Percentiles rank a stretch among this genome's conserved stretches.
phyloP scores from a whole-genome alignment of 2,888 invertebrate species.

The Volucella bombylans region DNA sequence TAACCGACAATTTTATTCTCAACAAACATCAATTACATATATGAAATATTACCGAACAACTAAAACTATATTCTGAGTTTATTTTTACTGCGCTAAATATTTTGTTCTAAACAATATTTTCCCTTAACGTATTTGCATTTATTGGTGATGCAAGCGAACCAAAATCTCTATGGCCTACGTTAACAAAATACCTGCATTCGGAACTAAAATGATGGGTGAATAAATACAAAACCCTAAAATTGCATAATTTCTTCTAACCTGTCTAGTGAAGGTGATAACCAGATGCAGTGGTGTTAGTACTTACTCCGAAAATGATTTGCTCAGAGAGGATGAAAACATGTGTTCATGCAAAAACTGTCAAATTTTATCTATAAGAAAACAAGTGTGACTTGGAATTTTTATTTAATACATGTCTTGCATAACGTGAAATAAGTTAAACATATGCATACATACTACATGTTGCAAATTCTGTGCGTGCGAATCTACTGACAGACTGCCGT shows the following conservation, averaged over 20 bases:
- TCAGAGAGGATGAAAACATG: constrained; percentile 33
- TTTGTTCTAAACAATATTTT: no score
- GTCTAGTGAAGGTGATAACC: neutral
- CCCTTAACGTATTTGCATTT: no score
- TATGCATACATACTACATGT: neutral
- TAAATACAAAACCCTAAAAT: no score
- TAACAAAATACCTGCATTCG: no score
- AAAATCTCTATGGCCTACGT: no score
- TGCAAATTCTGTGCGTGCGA: neutral
- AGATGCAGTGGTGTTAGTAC: constrained; percentile 3
- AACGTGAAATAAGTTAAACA: constrained; percentile 13
- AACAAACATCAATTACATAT: no score
- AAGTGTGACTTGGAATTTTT: neutral
- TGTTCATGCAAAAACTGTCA: constrained; percentile 45
- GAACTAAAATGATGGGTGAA: no score
- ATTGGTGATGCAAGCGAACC: no score
- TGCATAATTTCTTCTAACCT: neutral
- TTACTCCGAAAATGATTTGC: constrained; percentile 28
- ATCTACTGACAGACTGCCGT: neutral
- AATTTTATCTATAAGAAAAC: neutral
- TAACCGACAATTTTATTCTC: no score
- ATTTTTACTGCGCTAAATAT: no score
- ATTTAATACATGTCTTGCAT: constrained; percentile 34
- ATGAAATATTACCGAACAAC: no score
- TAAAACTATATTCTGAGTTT: no score